phyloP scores from a whole-genome alignment of 2,113 vertebrate species.

The Cygnus buccinator region DNA sequence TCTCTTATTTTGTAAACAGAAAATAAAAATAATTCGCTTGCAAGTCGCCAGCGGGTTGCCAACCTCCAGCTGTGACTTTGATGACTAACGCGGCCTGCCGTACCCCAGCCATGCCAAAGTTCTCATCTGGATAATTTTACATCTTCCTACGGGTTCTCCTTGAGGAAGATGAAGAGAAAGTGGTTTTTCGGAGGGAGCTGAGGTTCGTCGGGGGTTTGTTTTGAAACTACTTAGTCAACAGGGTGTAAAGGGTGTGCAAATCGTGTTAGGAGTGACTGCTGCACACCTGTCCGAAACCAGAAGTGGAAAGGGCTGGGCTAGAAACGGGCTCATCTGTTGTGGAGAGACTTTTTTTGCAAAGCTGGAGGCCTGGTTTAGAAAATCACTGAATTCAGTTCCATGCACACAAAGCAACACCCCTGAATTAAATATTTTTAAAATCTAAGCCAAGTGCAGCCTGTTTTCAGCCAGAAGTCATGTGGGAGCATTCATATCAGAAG shows the following conservation, averaged over 20 bases:
- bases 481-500: neutral
- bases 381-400: neutral
- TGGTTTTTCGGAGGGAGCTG: neutral
- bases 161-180: constrained; percentile 5
- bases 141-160: neutral
- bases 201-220: constrained; percentile 27
- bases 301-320: neutral
- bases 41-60: constrained; percentile 15
- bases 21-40: constrained; percentile 24
- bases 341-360: neutral
- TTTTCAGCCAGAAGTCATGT: neutral
- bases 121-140: constrained; percentile 5
- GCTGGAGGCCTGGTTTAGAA: neutral
- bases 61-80: constrained; percentile 23
- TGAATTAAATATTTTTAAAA: neutral
- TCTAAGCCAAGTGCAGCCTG: neutral
- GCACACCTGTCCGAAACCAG: neutral
- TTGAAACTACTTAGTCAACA: neutral
- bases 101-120: neutral
- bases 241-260: neutral
- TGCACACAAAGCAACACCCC: neutral
- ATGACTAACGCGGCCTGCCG: constrained; percentile 11
- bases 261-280: neutral
- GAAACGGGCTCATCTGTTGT: neutral
- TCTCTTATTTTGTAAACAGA: constrained; percentile 47